Evolutionary conservation across 2,888 invertebrate genomes (phyloP).

Genomic region (Leucophenga montana): DNA sequence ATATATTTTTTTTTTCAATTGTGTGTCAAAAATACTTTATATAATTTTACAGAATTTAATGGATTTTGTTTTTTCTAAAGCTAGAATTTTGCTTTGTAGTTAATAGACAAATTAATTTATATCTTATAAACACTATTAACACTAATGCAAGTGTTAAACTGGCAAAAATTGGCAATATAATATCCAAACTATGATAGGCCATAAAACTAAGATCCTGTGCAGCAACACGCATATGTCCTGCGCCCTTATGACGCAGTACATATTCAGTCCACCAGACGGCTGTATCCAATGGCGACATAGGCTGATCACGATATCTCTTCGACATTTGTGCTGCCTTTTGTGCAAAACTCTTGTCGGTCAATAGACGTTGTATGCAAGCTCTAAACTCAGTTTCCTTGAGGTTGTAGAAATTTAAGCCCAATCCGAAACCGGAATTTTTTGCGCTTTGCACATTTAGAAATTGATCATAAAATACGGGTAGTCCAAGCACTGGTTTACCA

Average conservation of each 20-base stretch:
- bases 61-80: no score
- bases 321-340: constrained; percentile 51
- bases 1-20: no score
- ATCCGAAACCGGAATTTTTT: constrained; percentile 61
- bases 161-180: constrained; percentile 49
- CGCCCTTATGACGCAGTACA: constrained; percentile 66
- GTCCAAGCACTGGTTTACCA: constrained; percentile 72
- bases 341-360: constrained; percentile 50
- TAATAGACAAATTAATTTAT: constrained; percentile 7
- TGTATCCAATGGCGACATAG: constrained; percentile 59
- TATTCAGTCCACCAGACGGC: constrained; percentile 72
- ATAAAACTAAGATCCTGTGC: constrained; percentile 54
- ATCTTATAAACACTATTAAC: constrained; percentile 6
- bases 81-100: background rate
- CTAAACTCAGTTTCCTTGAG: constrained; percentile 42
- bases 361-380: constrained; percentile 48
- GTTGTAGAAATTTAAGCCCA: constrained; percentile 49
- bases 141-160: constrained; percentile 4
- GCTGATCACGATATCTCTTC: constrained; percentile 65
- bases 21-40: no score
- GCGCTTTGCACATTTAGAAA: constrained; percentile 64
- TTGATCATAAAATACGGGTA: constrained; percentile 72
- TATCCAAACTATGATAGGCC: constrained; percentile 61
- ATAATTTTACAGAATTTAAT: no score
- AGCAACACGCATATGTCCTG: constrained; percentile 58